phyloP scores from a whole-genome alignment of 2,888 invertebrate species.

The Smittia aterrima region DNA sequence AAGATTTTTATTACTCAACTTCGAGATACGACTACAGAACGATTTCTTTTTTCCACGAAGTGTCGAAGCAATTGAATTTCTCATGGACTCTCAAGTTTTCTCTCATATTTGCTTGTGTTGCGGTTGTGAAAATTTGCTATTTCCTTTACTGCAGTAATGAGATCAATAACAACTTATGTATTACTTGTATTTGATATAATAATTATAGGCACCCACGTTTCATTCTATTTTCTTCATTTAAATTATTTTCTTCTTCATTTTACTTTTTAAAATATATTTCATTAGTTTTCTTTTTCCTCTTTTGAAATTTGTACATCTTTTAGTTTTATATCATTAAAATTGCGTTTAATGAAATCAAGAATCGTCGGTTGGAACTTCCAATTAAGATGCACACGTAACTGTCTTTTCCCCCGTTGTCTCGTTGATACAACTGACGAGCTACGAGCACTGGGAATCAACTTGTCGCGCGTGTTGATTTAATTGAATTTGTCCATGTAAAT shows the following conservation, averaged over 20 bases:
- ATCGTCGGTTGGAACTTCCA: constrained; percentile 18
- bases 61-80: constrained; percentile 1
- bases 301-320: constrained; percentile 40
- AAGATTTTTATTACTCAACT: too few relatives aligned
- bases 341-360: constrained; percentile 4
- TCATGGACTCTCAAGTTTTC: constrained; percentile 10
- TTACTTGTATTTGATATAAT: constrained; percentile 41
- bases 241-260: constrained; percentile 29
- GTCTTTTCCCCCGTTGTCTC: background rate
- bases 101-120: background rate
- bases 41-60: background rate
- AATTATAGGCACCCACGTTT: constrained; percentile 42
- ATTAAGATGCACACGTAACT: constrained; percentile 4
- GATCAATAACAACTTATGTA: constrained; percentile 42
- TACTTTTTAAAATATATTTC: constrained; percentile 37
- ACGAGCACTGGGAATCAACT: background rate
- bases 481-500: constrained; percentile 8
- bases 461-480: constrained; percentile 11
- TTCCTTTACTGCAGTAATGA: constrained; percentile 40
- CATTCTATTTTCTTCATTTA: constrained; percentile 40
- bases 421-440: background rate
- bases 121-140: constrained; percentile 24
- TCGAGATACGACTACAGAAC: background rate
- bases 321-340: constrained; percentile 3
- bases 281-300: constrained; percentile 12